These are phyloP conservation scores for Thamnaconus septentrionalis DNA, from an alignment of 2,113 vertebrate species.

Conservation along the genomic window DNA sequence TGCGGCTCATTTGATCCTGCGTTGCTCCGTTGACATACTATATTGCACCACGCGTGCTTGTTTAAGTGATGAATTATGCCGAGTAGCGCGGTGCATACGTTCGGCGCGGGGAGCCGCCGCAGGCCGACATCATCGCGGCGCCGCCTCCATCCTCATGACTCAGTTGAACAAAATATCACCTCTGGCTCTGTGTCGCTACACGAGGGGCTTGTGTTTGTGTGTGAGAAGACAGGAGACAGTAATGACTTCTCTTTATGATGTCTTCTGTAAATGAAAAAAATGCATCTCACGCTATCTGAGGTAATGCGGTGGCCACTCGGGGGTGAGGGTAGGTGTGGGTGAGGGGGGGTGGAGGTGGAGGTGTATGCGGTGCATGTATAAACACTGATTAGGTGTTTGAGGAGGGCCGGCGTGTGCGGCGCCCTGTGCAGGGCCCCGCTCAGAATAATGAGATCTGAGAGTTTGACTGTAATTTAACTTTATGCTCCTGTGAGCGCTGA, in stretches of 20 bases:
- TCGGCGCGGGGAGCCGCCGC: neutral
- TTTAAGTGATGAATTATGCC: conserved; percentile 20
- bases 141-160: conserved; percentile 42
- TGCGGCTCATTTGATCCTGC: neutral
- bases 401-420: neutral
- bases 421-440: neutral
- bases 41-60: conserved; percentile 1
- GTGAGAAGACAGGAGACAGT: conserved; percentile 16
- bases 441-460: conserved; percentile 28
- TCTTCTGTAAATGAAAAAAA: conserved; percentile 34
- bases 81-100: neutral
- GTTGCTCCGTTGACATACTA: conserved; percentile 17
- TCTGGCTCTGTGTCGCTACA: conserved; percentile 38
- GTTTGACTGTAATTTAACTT: conserved; percentile 12
- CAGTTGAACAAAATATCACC: conserved; percentile 41
- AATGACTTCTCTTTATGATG: conserved; percentile 32
- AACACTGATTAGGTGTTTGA: conserved; percentile 9
- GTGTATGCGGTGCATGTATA: neutral
- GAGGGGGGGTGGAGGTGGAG: conserved; percentile 1
- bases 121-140: conserved; percentile 4
- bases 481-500: neutral
- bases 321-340: neutral
- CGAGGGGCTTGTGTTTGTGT: conserved; percentile 29
- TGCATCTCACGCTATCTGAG: conserved; percentile 21
- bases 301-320: neutral